A percentile compares a stretch with the other conserved stretches of the same genome.
These are phyloP conservation scores for Holocentrus rufus DNA, from an alignment of 2,797 vertebrate genomes.

Conservation along the genomic window DNA sequence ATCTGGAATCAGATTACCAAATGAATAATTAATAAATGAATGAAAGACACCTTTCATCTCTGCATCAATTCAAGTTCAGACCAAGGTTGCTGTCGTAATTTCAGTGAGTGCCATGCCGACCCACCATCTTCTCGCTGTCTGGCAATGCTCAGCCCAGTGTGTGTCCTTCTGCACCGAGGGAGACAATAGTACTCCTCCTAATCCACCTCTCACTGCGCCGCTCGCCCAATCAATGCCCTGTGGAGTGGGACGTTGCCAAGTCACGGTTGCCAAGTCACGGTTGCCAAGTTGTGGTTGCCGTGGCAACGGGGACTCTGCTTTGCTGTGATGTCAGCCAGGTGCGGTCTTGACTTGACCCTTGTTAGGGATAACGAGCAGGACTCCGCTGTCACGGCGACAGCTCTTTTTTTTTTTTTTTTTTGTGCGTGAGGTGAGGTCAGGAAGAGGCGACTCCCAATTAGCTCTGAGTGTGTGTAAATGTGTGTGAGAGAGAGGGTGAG, in stretches of 20 bases:
- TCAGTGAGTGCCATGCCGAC: slow-evolving; percentile 20
- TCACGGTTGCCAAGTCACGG: slow-evolving; percentile 63
- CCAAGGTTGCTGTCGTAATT: slow-evolving; percentile 41
- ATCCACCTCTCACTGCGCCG: slow-evolving; percentile 70
- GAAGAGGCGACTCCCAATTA: slow-evolving; percentile 65
- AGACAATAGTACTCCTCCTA: slow-evolving; percentile 69
- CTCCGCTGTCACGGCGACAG: slow-evolving; percentile 59
- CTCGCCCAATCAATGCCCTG: slow-evolving; percentile 76
- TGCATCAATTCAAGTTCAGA: slow-evolving; percentile 16
- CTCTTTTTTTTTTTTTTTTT: no score
- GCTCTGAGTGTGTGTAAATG: slow-evolving; percentile 27
- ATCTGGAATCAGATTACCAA: not conserved
- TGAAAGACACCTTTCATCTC: not conserved
- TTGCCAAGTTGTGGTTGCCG: slow-evolving; percentile 73
- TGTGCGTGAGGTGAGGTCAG: slow-evolving; percentile 58
- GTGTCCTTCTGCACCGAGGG: slow-evolving; percentile 42
- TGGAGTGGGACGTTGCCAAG: slow-evolving; percentile 63
- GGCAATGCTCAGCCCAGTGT: slow-evolving; percentile 42
- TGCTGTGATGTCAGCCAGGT: slow-evolving; percentile 75
- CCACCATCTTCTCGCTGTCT: slow-evolving; percentile 45
- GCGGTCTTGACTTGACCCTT: slow-evolving; percentile 56
- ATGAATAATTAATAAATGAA: not conserved
- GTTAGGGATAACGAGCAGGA: slow-evolving; percentile 68
- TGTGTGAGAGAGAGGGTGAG: slow-evolving; percentile 33
- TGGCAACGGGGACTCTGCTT: slow-evolving; percentile 58